Percentiles rank a stretch among this genome's conserved stretches.
phyloP scores from a whole-genome alignment of 1,140 invertebrate genomes.

The Lepeophtheirus salmonis region DNA sequence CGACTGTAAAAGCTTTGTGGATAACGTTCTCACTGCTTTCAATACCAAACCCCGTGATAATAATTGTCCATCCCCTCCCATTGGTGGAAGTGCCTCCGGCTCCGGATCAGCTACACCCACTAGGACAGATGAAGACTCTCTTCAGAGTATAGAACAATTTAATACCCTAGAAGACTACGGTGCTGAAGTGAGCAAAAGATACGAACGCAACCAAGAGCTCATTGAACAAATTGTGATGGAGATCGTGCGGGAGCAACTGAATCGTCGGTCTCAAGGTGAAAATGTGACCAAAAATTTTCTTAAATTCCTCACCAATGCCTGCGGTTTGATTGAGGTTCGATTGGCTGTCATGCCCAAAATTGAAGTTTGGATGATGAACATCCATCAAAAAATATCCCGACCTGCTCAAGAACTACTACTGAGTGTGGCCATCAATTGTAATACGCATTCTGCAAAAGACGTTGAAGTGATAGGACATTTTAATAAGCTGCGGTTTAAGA shows the following conservation, averaged over 20 bases:
- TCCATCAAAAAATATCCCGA: conserved; percentile 60
- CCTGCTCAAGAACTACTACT: conserved; percentile 81
- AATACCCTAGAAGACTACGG: background rate
- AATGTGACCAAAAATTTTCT: conserved; percentile 70
- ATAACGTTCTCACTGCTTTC: conserved; percentile 76
- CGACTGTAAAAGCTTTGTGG: conserved; percentile 73
- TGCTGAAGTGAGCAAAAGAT: conserved; percentile 29
- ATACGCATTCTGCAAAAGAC: conserved; percentile 52
- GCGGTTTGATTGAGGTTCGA: conserved; percentile 62
- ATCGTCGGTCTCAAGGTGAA: conserved; percentile 59
- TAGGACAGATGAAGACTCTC: conserved; percentile 7
- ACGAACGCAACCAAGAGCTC: conserved; percentile 40
- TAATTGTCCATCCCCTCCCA: background rate
- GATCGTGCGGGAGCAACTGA: conserved; percentile 64
- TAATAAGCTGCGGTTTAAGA: conserved; percentile 76
- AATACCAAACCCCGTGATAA: conserved; percentile 40
- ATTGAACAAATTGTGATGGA: conserved; percentile 65
- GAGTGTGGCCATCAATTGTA: conserved; percentile 74
- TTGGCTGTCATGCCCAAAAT: conserved; percentile 56
- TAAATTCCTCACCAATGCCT: conserved; percentile 56
- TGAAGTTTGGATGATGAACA: conserved; percentile 82
- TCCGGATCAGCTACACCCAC: conserved; percentile 12
- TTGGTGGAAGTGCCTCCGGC: conserved; percentile 2
- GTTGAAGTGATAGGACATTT: conserved; percentile 73
- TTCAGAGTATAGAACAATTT: background rate